Conservation (phyloP, 1,140 invertebrate genomes). For the Halesus radiatus region DNA sequence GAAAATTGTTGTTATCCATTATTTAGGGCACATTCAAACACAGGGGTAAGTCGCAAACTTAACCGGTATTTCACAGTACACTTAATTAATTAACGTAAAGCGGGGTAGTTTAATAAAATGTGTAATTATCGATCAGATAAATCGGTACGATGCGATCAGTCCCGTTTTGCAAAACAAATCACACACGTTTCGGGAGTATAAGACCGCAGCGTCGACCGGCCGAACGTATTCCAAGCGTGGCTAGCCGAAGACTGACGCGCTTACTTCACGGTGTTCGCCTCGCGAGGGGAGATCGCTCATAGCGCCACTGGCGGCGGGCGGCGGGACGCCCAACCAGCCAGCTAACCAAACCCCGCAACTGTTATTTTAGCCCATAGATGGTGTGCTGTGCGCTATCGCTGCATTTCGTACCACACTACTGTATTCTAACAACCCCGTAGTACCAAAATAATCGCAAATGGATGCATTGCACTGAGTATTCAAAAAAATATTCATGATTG, state of each 20-base stretch:
- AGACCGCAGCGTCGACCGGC: conserved; percentile 34
- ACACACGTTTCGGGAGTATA: conserved; percentile 45
- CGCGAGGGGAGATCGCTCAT: conserved; percentile 13
- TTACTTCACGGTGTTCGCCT: conserved; percentile 34
- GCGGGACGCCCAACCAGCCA: background rate
- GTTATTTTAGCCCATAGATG: conserved; percentile 45
- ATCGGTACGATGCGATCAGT: conserved; percentile 43
- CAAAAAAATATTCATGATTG: too few relatives aligned
- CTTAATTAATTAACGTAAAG: conserved; percentile 30
- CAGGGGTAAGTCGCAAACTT: conserved; percentile 24
- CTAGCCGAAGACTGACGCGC: conserved; percentile 49
- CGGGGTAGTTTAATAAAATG: conserved; percentile 40
- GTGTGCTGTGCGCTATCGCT: background rate
- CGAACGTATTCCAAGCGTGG: conserved; percentile 18
- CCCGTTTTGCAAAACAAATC: conserved; percentile 48
- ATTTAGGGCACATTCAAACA: conserved; percentile 42
- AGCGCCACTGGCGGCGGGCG: conserved; percentile 26
- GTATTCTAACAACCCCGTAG: background rate
- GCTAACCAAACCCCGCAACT: background rate
- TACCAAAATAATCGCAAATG: background rate
- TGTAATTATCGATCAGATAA: conserved; percentile 45
- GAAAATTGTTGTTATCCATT: conserved; percentile 48
- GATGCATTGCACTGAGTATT: too few relatives aligned
- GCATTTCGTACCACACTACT: background rate
- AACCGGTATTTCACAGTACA: conserved; percentile 47